Base-by-base conservation (phyloP, 2,888 invertebrate species). In the Lapara coniferarum region DNA sequence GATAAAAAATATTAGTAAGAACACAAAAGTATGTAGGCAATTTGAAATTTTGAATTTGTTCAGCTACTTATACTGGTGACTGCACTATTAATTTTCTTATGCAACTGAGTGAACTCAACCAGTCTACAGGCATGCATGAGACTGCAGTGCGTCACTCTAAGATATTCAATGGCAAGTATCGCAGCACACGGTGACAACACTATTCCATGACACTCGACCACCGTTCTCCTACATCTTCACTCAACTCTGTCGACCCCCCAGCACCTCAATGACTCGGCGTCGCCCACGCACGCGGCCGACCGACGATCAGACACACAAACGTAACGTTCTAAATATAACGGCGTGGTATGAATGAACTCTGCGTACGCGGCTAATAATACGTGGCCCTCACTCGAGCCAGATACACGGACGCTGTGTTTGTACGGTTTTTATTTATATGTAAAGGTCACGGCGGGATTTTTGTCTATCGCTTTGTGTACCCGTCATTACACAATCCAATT, bases 281-380 rank as follows among this genome's bases (percentile, higher is more conserved):
- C 80, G 75, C 77, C 72, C 81, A 75, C 85, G 78, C 84, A 82
- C 80, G 83, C 85, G 72, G 74, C 75, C 76, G 75, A 79, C 77
- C 79, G 79, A 77, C 73, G 75, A 56, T 71, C 51, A 73, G 77
- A 69, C 77, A 75, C 76, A 81, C 79, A 81, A 81, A 77, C 80
- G 80, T 76, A 78, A 75, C 76, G 77, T 84, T 87, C 89, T 88
- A 88, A 82, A 83, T 86, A 83, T 87, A 87, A 85, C 83, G 37
- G 37, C 74, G 66, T 70, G 76, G 87, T 87, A 89, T 92, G 90
- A 91, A 91, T 91, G 91, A 91, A 91, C 90, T 89, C 83, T 87
- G 90, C 88, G 89, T 83, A 84, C 78, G 84, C 87, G 86, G 85
- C 78, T 77, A 75, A 77, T 82, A 85, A 89, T 86, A 89, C 82